A percentile compares a stretch with the other conserved stretches of the same genome.
phyloP scores from a whole-genome alignment of 92 coral and sea anemone species.

The Epizoanthus scotinus region DNA sequence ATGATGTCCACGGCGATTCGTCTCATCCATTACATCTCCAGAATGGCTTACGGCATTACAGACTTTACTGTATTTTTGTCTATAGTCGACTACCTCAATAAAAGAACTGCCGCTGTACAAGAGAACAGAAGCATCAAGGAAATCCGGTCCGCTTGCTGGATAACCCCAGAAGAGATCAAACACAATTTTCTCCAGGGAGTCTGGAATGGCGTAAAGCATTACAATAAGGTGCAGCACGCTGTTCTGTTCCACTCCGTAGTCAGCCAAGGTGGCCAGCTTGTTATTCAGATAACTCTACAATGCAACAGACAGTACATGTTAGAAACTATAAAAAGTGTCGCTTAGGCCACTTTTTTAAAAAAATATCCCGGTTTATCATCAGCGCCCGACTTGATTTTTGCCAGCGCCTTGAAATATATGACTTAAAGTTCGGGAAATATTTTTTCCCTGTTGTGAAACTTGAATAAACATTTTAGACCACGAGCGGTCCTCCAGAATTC shows the following conservation, averaged over 20 bases:
- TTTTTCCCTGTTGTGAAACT: no score
- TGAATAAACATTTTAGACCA: no score
- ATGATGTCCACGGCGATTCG: constrained; percentile 74
- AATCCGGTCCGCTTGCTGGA: constrained; percentile 66
- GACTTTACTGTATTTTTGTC: constrained; percentile 1
- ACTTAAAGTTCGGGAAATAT: no score
- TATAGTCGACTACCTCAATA: constrained; percentile 63
- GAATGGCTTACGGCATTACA: constrained; percentile 72
- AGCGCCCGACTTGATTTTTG: no score
- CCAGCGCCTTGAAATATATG: no score
- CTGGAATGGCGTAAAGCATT: constrained; percentile 80
- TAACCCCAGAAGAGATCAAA: constrained; percentile 96
- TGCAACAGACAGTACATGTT: background rate
- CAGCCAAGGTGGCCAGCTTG: constrained; percentile 52
- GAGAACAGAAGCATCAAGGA: constrained; percentile 86
- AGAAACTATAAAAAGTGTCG: background rate
- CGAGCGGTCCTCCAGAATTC: no score
- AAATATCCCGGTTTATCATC: no score
- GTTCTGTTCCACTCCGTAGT: constrained; percentile 75
- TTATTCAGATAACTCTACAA: constrained; percentile 42
- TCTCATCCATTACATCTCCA: constrained; percentile 79
- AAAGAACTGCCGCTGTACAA: constrained; percentile 66
- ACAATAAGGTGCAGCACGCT: constrained; percentile 83
- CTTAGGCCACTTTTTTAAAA: no score
- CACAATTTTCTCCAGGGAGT: constrained; percentile 78